Percentiles rank a stretch among this genome's conserved stretches.
These are phyloP conservation scores for Ceratina japonica DNA, from an alignment of 1,140 invertebrate genomes.

Conservation along the genomic window DNA sequence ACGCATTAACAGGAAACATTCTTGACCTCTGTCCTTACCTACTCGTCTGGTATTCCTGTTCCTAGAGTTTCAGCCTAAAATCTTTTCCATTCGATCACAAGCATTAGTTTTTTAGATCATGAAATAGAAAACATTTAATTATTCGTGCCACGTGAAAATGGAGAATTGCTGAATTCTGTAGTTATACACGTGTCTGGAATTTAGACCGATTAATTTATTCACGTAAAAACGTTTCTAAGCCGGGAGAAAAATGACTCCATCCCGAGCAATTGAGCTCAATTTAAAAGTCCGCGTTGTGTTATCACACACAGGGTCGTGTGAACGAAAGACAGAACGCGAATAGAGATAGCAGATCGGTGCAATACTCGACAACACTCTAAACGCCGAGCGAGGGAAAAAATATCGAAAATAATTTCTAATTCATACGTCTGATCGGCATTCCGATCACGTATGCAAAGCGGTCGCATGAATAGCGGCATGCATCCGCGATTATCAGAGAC, in stretches of 20 bases:
- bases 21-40: no score
- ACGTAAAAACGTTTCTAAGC: neutral
- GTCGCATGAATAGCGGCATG: neutral
- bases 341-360: neutral
- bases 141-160: no score
- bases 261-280: conserved; percentile 37
- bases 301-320: neutral
- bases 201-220: neutral
- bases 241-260: conserved; percentile 17
- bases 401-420: conserved; percentile 2
- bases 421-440: neutral
- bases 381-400: neutral
- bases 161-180: neutral
- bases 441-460: conserved; percentile 33
- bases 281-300: conserved; percentile 23
- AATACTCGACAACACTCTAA: neutral
- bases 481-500: neutral
- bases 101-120: neutral
- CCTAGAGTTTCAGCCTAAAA: no score
- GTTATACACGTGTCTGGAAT: neutral
- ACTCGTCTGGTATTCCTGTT: no score
- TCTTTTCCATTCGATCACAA: no score
- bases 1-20: no score
- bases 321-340: neutral
- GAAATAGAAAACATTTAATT: neutral